These are phyloP conservation scores for Leptothorax acervorum DNA, from an alignment of 2,888 invertebrate species.

Conservation along the genomic window DNA sequence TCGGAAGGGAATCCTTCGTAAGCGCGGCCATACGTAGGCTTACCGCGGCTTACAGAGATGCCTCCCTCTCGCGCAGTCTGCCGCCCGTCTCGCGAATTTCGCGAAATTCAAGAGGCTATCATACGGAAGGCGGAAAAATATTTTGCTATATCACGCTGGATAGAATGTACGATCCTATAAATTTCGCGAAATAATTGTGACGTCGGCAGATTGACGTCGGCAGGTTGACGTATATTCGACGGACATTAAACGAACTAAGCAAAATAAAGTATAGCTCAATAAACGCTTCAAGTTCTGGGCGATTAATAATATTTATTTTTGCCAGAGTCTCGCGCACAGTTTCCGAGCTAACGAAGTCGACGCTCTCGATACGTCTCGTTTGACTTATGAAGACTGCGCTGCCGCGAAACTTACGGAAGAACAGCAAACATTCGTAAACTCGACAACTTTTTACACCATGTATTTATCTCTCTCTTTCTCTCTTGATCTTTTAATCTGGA, in stretches of 20 bases:
- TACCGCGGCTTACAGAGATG: constrained; percentile 77
- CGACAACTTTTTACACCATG: constrained; percentile 19
- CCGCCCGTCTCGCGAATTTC: constrained; percentile 60
- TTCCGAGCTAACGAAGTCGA: constrained; percentile 23
- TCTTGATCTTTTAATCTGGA: constrained; percentile 27
- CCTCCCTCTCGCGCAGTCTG: constrained; percentile 40
- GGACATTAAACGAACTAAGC: background rate
- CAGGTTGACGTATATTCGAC: background rate
- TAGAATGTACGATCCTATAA: background rate
- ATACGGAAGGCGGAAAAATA: constrained; percentile 76
- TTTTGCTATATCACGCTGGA: constrained; percentile 75
- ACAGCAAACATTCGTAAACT: constrained; percentile 26
- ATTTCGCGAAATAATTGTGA: constrained; percentile 21
- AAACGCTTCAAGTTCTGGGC: constrained; percentile 8
- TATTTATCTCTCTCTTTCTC: constrained; percentile 14
- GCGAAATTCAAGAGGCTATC: constrained; percentile 67
- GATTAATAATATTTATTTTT: constrained; percentile 6
- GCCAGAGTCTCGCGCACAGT: background rate
- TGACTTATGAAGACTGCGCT: constrained; percentile 22
- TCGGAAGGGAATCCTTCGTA: constrained; percentile 76
- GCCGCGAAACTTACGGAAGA: constrained; percentile 28
- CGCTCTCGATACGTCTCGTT: constrained; percentile 34
- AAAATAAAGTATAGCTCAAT: constrained; percentile 25
- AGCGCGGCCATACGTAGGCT: constrained; percentile 79
- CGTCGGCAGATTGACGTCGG: background rate